Evolutionary conservation across 2,888 invertebrate species (phyloP).

Genomic region (Allygus modestus): DNA sequence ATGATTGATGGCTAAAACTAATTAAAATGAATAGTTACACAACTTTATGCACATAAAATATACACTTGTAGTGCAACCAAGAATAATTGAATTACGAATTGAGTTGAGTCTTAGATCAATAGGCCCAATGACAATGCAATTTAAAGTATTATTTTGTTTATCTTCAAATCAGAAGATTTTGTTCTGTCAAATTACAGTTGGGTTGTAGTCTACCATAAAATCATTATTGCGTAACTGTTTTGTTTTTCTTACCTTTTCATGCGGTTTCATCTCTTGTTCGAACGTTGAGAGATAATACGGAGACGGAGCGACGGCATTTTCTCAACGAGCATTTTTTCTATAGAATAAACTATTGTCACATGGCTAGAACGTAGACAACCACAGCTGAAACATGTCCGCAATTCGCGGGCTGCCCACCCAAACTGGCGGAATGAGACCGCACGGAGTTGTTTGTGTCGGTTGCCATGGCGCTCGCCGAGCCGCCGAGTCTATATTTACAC

Average conservation of each 20-base stretch:
- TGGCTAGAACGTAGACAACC: neutral
- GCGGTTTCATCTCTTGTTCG: neutral
- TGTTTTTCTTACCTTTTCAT: neutral
- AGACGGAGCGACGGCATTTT: neutral
- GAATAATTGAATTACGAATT: too few relatives aligned
- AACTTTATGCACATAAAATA: too few relatives aligned
- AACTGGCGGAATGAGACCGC: conserved; percentile 9
- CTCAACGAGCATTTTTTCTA: neutral
- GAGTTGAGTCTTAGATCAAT: too few relatives aligned
- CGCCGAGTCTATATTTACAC: conserved; percentile 15
- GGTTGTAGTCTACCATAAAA: too few relatives aligned
- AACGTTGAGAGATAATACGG: neutral
- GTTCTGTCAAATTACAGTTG: too few relatives aligned
- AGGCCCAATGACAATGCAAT: too few relatives aligned
- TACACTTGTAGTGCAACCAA: too few relatives aligned
- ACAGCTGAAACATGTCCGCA: neutral
- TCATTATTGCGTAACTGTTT: too few relatives aligned
- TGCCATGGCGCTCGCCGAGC: neutral
- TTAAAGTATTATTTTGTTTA: too few relatives aligned
- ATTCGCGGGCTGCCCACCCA: conserved; percentile 12
- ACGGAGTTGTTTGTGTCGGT: neutral
- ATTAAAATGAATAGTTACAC: too few relatives aligned
- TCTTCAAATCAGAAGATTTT: too few relatives aligned
- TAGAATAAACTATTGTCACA: neutral
- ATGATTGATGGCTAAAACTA: too few relatives aligned